phyloP scores from a whole-genome alignment of 1,140 invertebrate genomes.

The Drosophila repleta region DNA sequence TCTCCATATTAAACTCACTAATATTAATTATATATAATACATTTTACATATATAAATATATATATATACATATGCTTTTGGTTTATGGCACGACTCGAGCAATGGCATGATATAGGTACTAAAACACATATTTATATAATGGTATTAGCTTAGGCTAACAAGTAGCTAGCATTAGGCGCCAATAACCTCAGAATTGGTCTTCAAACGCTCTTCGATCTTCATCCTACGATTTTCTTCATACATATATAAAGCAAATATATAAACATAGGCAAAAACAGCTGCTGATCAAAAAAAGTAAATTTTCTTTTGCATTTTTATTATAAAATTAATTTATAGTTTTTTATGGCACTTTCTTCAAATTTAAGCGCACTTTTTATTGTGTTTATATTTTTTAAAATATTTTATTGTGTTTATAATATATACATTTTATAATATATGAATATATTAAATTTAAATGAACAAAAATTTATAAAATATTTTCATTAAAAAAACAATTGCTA shows the following conservation, averaged over 20 bases:
- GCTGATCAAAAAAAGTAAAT: background rate
- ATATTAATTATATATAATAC: conserved; percentile 17
- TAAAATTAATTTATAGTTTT: background rate
- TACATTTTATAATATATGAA: too few species aligned
- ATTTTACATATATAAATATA: conserved; percentile 41
- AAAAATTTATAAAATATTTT: background rate
- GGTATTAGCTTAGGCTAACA: conserved; percentile 24
- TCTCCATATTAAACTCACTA: conserved; percentile 10
- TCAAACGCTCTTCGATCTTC: conserved; percentile 39
- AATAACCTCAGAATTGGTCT: conserved; percentile 79
- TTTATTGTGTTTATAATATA: too few species aligned
- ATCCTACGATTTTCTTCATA: conserved; percentile 4
- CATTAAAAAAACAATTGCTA: too few species aligned
- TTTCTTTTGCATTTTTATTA: background rate
- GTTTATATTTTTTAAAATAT: too few species aligned
- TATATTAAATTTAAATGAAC: too few species aligned
- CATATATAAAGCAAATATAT: background rate
- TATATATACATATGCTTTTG: conserved; percentile 20
- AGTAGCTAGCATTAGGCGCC: conserved; percentile 65
- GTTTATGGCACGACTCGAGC: conserved; percentile 44
- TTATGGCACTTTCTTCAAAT: background rate
- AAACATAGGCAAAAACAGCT: background rate
- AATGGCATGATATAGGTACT: conserved; percentile 64
- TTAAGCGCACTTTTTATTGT: background rate
- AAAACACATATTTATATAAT: conserved; percentile 44